Evolutionary conservation across 2,888 invertebrate genomes (phyloP).

Genomic region (Drosophila mayaguana): DNA sequence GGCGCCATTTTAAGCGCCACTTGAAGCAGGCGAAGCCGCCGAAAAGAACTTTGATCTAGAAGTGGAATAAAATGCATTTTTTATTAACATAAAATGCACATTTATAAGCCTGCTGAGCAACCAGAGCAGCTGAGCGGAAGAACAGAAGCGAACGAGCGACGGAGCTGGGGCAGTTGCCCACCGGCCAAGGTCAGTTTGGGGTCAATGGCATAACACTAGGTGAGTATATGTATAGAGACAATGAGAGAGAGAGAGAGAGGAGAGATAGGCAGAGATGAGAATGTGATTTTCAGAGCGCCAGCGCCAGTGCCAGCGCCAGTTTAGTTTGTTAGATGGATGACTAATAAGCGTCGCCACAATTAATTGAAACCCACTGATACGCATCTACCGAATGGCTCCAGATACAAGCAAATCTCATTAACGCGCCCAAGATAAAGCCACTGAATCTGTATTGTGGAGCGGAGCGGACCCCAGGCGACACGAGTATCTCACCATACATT

Average conservation of each 20-base stretch:
- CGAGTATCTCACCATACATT: slow-evolving; percentile 68
- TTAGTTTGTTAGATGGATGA: slow-evolving; percentile 84
- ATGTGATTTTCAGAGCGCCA: slow-evolving; percentile 55
- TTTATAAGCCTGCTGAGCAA: slow-evolving; percentile 47
- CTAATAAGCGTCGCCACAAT: slow-evolving; percentile 84
- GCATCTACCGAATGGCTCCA: slow-evolving; percentile 83
- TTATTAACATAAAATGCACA: slow-evolving; percentile 64
- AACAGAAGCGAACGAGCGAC: slow-evolving; percentile 9
- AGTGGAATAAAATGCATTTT: slow-evolving; percentile 54
- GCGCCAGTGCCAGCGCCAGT: slow-evolving; percentile 43
- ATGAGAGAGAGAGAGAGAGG: slow-evolving; percentile 18
- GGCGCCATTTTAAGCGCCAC: slow-evolving; percentile 81
- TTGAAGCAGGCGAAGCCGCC: slow-evolving; percentile 58
- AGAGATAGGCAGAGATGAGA: slow-evolving; percentile 25
- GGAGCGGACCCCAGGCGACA: slow-evolving; percentile 38
- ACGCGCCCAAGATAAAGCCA: slow-evolving; percentile 81
- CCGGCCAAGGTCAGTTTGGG: slow-evolving; percentile 68
- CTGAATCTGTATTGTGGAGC: slow-evolving; percentile 55
- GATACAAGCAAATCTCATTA: slow-evolving; percentile 85
- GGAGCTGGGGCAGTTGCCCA: slow-evolving; percentile 12
- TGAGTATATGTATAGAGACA: slow-evolving; percentile 9
- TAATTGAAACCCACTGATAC: slow-evolving; percentile 83
- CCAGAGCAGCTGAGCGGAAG: slow-evolving; percentile 14
- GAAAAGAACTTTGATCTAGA: slow-evolving; percentile 50
- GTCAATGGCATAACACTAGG: slow-evolving; percentile 67